A percentile compares a stretch with the other conserved stretches of the same genome.
Evolutionary conservation across 2,888 invertebrate species (phyloP).

Genomic region (Furcula furcula): DNA sequence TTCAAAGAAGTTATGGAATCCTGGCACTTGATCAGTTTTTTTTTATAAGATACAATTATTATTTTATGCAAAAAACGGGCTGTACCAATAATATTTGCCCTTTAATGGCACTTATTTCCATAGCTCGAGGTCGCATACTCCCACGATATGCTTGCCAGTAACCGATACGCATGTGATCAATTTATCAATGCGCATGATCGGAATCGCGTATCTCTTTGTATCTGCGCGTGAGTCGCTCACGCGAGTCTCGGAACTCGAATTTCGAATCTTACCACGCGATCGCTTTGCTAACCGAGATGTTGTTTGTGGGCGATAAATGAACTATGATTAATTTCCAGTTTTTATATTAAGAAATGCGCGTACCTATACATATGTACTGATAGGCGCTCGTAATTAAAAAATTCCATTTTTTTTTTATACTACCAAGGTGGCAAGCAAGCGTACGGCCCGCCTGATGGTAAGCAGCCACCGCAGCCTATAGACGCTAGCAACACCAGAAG

Average conservation of each 20-base stretch:
- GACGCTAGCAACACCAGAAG: no score
- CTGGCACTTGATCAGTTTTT: no score
- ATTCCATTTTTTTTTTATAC: no score
- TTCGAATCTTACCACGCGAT: slow-evolving; percentile 54
- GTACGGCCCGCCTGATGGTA: no score
- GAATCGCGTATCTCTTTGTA: slow-evolving; percentile 61
- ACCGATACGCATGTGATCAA: slow-evolving; percentile 65
- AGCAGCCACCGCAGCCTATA: no score
- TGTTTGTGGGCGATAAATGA: slow-evolving; percentile 40
- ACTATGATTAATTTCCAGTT: slow-evolving; percentile 53
- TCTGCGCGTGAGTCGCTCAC: slow-evolving; percentile 46
- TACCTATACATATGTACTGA: neutral
- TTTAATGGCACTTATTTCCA: slow-evolving; percentile 21
- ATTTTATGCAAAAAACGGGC: no score
- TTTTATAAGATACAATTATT: no score
- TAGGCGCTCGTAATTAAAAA: neutral
- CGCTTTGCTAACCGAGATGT: slow-evolving; percentile 44
- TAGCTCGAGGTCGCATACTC: slow-evolving; percentile 36
- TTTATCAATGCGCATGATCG: slow-evolving; percentile 72
- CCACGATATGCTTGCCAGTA: slow-evolving; percentile 59
- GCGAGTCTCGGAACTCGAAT: slow-evolving; percentile 45
- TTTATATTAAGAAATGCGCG: slow-evolving; percentile 9
- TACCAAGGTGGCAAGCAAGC: no score
- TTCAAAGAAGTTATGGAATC: no score
- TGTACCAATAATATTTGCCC: slow-evolving; percentile 8